Conservation (phyloP, 2,888 invertebrate genomes). For the Platycheirus albimanus region DNA sequence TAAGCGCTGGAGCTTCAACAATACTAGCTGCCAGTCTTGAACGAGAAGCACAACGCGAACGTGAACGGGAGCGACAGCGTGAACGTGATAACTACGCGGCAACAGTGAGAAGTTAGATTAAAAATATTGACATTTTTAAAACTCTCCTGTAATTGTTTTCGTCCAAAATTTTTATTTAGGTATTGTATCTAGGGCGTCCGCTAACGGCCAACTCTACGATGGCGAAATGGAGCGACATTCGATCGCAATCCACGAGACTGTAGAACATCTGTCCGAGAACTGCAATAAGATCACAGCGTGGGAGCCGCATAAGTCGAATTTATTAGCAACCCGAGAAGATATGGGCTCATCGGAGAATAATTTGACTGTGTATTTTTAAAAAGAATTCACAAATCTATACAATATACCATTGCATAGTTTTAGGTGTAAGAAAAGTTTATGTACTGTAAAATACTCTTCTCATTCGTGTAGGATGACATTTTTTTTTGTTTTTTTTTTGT, state of each 20-base stretch:
- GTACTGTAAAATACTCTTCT: slow-evolving; percentile 43
- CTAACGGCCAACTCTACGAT: slow-evolving; percentile 82
- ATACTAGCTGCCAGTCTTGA: slow-evolving; percentile 85
- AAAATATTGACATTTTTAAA: slow-evolving; percentile 41
- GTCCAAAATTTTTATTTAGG: slow-evolving; percentile 78
- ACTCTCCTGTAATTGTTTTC: slow-evolving; percentile 61
- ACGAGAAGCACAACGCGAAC: slow-evolving; percentile 81
- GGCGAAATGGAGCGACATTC: slow-evolving; percentile 82
- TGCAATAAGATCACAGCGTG: slow-evolving; percentile 78
- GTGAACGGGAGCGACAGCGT: slow-evolving; percentile 81
- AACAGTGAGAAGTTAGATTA: slow-evolving; percentile 84
- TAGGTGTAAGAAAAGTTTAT: neutral
- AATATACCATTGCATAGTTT: too few species aligned
- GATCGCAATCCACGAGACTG: slow-evolving; percentile 76
- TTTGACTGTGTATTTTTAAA: slow-evolving; percentile 85
- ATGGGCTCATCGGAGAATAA: slow-evolving; percentile 84
- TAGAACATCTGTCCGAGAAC: slow-evolving; percentile 75
- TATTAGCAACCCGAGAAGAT: slow-evolving; percentile 79
- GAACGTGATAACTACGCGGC: slow-evolving; percentile 83
- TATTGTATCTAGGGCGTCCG: slow-evolving; percentile 83
- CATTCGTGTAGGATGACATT: slow-evolving; percentile 58
- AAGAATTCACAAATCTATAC: too few species aligned
- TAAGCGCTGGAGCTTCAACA: slow-evolving; percentile 85
- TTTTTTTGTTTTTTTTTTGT: slow-evolving; percentile 52
- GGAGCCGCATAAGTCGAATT: slow-evolving; percentile 81